phyloP scores from a whole-genome alignment of 2,113 vertebrate genomes.

The Callopanchax toddi region DNA sequence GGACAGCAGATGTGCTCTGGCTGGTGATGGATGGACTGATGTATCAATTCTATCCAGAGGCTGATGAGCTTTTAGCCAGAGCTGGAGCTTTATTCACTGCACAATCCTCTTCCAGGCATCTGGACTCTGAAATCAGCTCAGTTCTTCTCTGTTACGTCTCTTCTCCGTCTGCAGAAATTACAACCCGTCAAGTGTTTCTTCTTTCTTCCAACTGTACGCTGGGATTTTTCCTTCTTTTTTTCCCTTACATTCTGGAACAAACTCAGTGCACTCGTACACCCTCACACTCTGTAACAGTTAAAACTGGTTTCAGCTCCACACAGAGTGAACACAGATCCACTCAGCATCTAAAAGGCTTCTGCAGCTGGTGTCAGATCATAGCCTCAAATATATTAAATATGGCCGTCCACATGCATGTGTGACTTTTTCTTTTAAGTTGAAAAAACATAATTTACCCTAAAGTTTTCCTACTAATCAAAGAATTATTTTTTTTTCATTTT shows the following conservation, averaged over 20 bases:
- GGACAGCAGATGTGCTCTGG: conserved; percentile 55
- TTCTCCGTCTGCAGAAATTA: conserved; percentile 30
- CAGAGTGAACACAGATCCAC: conserved; percentile 15
- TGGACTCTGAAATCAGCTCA: conserved; percentile 8
- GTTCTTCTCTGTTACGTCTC: conserved; percentile 19
- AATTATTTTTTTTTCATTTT: neutral
- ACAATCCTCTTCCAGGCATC: conserved; percentile 5
- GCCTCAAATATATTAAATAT: neutral
- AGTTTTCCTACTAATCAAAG: neutral
- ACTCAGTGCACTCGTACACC: neutral
- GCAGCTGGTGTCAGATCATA: conserved; percentile 13
- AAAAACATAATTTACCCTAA: neutral
- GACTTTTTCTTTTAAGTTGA: neutral
- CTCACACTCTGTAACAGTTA: neutral
- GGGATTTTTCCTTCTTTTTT: too few species aligned
- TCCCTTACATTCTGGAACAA: neutral
- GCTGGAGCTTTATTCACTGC: conserved; percentile 13
- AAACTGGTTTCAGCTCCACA: conserved; percentile 23
- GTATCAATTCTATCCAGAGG: conserved; percentile 39
- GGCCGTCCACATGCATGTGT: neutral
- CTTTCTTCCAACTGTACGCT: conserved; percentile 13
- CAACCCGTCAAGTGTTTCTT: conserved; percentile 13
- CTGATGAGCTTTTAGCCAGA: conserved; percentile 22
- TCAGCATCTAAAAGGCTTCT: conserved; percentile 6
- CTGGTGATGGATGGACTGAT: conserved; percentile 33